Evolutionary conservation across 2,888 invertebrate genomes (phyloP), one percentile per base, ranked within the genome.

Genomic region (Sipha maydis): DNA sequence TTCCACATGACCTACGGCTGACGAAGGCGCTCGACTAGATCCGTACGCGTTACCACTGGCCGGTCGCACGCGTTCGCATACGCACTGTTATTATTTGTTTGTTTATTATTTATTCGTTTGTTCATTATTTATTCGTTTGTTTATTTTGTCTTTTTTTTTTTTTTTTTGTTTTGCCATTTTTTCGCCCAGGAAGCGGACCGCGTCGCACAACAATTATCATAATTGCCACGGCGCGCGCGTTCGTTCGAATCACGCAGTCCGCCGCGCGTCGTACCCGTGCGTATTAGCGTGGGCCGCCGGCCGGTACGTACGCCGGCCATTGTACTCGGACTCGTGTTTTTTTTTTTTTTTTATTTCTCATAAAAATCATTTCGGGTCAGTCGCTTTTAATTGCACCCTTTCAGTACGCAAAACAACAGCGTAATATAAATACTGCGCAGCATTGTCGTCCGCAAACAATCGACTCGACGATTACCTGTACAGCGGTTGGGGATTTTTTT

Each of bases 361-460:
- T n/a, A n/a, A n/a, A n/a, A n/a, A n/a, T n/a, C n/a, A n/a, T 85
- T 85, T 78, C 78, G 85, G 77, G 85, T 78, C 85, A 85, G 85
- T 41, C 38, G n/a, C 77, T 77, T 77, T 78, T 90, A 25, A 90
- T 90, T 73, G 89, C 82, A 19, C 25, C 48, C 17, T 71, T 41
- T 67, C 71, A 31, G 28, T 31, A 34, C 17, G 61, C 21, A 61
- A 25, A 2, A 3, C 11, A 48, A 1, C 69, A 25, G 25, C 21
- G 25, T 61, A 61, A 61, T 21, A 61, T 14, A 48, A 48, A 14
- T 14, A 14, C 48, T 14, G 48, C 11, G 25, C 17, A 14, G 17
- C 17, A 61, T 21, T 3, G 3, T 61, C 0, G 61, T 61, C 61
- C 21, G 8, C 8, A 61, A 61, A 61, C 61, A 61, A 61, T 61